Conservation (phyloP, 2,888 invertebrate species). For the Lasioglossum calceatum region DNA sequence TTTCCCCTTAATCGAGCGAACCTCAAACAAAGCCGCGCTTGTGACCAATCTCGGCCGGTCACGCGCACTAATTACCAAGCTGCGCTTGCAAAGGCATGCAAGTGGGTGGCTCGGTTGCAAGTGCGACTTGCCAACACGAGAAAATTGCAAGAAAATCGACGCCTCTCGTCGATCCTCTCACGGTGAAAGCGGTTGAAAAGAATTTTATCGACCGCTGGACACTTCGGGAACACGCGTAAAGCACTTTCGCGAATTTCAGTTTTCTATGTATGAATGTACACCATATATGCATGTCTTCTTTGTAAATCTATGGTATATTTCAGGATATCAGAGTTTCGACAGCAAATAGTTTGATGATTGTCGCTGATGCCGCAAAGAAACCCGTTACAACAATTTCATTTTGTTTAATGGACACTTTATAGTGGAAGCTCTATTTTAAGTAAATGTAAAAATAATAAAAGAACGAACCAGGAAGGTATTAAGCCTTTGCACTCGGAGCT, state of each 20-base stretch:
- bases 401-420: not conserved
- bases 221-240: not conserved
- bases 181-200: constrained; percentile 5
- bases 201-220: not conserved
- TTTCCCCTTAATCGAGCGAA: constrained; percentile 47
- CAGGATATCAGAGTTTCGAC: not conserved
- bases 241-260: not conserved
- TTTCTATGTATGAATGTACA: not conserved
- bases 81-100: constrained; percentile 52
- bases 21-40: constrained; percentile 70
- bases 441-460: not conserved
- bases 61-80: constrained; percentile 67
- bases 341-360: not conserved
- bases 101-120: constrained; percentile 59
- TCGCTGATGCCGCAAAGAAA: not conserved
- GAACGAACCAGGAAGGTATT: not conserved
- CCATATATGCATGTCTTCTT: no score
- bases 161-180: constrained; percentile 24
- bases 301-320: not conserved
- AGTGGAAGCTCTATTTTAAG: not conserved
- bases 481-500: no score
- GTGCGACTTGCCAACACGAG: constrained; percentile 24
- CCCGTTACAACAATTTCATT: not conserved
- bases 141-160: constrained; percentile 43
- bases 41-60: constrained; percentile 61